phyloP scores from a whole-genome alignment of 2,888 invertebrate species.

The Phymatocera aterrima region DNA sequence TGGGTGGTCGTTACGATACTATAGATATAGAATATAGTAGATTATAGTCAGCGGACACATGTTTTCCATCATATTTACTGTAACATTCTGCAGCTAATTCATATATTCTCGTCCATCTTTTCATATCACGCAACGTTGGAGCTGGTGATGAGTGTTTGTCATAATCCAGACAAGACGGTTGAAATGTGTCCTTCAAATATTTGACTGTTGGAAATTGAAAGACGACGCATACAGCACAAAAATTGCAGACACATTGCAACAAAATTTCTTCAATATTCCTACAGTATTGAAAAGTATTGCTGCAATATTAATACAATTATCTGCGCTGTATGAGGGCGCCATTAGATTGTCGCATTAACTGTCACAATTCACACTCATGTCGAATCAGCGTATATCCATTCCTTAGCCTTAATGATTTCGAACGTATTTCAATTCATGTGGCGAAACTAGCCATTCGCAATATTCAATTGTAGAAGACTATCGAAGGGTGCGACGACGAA shows the following conservation, averaged over 20 bases:
- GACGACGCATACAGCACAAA: background rate
- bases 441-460: background rate
- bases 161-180: background rate
- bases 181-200: background rate
- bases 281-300: too few relatives aligned
- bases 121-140: constrained; percentile 6
- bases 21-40: too few relatives aligned
- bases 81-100: constrained; percentile 12
- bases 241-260: too few relatives aligned
- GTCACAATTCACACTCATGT: background rate
- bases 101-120: constrained; percentile 1
- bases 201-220: constrained; percentile 2
- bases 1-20: background rate
- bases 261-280: too few relatives aligned
- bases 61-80: background rate
- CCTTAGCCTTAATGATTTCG: too few relatives aligned
- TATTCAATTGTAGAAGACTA: too few relatives aligned
- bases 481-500: background rate
- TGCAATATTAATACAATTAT: too few relatives aligned
- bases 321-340: too few relatives aligned
- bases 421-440: background rate
- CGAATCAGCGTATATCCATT: too few relatives aligned
- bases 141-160: constrained; percentile 1
- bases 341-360: background rate
- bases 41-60: background rate